Conservation (phyloP, 2,797 vertebrate species). For the Mionectes olivaceus region DNA sequence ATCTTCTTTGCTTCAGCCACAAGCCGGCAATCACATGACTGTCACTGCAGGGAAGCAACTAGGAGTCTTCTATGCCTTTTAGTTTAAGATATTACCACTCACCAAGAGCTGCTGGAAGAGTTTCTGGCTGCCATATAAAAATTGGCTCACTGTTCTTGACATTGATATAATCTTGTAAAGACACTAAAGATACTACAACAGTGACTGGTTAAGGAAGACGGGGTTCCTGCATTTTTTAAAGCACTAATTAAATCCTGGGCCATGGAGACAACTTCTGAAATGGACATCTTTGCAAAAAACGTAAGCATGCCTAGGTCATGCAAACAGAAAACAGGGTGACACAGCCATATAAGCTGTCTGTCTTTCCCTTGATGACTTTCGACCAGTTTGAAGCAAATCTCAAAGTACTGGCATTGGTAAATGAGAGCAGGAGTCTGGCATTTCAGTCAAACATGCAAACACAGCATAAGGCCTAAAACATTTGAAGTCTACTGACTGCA, state of each 20-base stretch:
- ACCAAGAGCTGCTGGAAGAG: not conserved
- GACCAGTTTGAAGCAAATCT: not conserved
- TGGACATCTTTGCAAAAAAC: not conserved
- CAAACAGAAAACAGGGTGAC: not conserved
- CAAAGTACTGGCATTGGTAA: not conserved
- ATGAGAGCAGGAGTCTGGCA: not conserved
- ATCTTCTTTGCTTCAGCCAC: not conserved
- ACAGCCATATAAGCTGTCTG: not conserved
- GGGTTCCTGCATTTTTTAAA: not conserved
- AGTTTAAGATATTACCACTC: not conserved
- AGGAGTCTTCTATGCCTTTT: not conserved
- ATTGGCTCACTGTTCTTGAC: not conserved
- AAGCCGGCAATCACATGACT: not conserved
- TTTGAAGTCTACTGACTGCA: not conserved
- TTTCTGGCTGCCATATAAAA: constrained; percentile 21
- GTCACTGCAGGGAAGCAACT: not conserved
- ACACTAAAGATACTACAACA: not conserved
- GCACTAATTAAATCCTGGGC: not conserved
- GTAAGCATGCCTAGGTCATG: not conserved
- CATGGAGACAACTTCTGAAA: not conserved
- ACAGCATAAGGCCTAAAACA: not conserved
- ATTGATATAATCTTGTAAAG: not conserved
- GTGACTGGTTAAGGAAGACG: not conserved
- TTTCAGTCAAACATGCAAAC: not conserved
- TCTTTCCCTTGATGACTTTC: not conserved